A percentile compares a stretch with the other conserved stretches of the same genome.
These are phyloP conservation scores for Torymus texanus DNA, from an alignment of 2,888 invertebrate genomes.

Conservation along the genomic window DNA sequence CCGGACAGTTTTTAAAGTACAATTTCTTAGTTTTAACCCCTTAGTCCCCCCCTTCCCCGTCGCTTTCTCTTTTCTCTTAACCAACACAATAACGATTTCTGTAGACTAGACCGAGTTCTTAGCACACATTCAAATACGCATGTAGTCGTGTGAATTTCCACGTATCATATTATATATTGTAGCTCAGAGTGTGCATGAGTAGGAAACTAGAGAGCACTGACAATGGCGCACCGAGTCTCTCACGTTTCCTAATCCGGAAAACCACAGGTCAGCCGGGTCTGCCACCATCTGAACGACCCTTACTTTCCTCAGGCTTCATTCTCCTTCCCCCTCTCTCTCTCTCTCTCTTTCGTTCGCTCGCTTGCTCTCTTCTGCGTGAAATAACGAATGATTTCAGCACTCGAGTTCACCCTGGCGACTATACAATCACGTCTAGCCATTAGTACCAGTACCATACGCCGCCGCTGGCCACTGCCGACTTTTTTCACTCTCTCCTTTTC, in stretches of 20 bases:
- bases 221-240: constrained; percentile 35
- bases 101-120: too few relatives aligned
- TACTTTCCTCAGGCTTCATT: constrained; percentile 7
- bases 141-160: constrained; percentile 3
- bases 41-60: too few relatives aligned
- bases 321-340: not conserved
- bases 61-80: not conserved
- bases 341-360: not conserved
- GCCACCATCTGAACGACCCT: constrained; percentile 42
- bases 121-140: not conserved
- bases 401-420: constrained; percentile 10
- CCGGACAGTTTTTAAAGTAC: too few relatives aligned
- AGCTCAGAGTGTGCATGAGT: constrained; percentile 36
- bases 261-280: constrained; percentile 53
- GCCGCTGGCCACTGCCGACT: not conserved
- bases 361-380: constrained; percentile 10
- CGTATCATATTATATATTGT: constrained; percentile 28
- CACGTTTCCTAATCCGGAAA: constrained; percentile 66
- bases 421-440: constrained; percentile 48
- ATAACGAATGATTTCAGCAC: constrained; percentile 24
- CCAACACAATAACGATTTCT: not conserved
- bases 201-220: constrained; percentile 64
- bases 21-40: too few relatives aligned
- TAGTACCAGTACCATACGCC: not conserved
- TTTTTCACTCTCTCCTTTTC: not conserved